Evolutionary conservation across 2,888 invertebrate species (phyloP), one percentile per base, ranked within the genome.

Genomic region (Palloptera scutellata): DNA sequence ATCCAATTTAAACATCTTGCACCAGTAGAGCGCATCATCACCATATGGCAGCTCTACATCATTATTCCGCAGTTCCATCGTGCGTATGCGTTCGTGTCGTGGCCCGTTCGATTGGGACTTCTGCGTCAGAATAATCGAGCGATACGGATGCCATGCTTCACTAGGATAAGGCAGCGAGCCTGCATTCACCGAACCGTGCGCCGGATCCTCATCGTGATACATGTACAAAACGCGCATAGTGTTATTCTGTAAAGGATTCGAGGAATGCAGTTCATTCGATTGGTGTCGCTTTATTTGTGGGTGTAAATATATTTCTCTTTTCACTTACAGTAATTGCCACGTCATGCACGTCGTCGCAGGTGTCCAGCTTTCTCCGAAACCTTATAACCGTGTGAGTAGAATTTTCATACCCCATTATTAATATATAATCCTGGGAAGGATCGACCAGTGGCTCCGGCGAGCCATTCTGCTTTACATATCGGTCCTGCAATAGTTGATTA

Each of bases 361-460:
- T 94, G 81, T 93, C 91, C 80, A 93, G 88, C 75, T 89, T 88
- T 71, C 94, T 87, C 70, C 90, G 88, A 82, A 94, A 93, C 79
- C 92, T 88, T 43, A 93, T 87, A 1, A 92, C 91, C 1, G 93
- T 93, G 84, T 94, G 93, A 6, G 93, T 93, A 73, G 87, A 89
- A 81, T 94, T 94, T 86, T 93, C 92, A 81, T 91, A 91, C 6
- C 92, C 93, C 45, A 91, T 88, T 78, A 93, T 88, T 72, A 94
- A 87, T 81, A 91, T 89, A 83, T 93, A 93, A 85, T 93, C 92
- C 85, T 93, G 92, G 64, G 91, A 91, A 65, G 90, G 89, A 84
- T 94, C 94, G 78, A 90, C 87, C 81, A 88, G 87, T 61, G 90
- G 90, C 72, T 91, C 90, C 63, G 88, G 87, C 0, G 74, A 89